Conservation (phyloP, 2,888 invertebrate species). For the Cremastobaeus sp. region DNA sequence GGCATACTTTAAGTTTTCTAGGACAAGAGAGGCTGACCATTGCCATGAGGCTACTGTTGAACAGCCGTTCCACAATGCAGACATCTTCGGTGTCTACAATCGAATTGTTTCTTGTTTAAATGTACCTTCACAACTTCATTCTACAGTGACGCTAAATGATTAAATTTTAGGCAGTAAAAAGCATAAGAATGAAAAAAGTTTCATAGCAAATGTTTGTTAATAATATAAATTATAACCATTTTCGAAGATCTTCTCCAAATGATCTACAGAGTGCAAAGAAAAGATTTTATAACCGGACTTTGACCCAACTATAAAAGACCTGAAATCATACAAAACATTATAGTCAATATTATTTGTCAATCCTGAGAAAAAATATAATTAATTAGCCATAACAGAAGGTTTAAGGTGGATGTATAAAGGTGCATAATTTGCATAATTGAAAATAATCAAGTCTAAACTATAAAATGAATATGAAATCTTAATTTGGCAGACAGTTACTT, state of each 20-base stretch:
- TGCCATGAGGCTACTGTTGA: conserved; percentile 97
- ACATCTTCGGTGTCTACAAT: conserved; percentile 85
- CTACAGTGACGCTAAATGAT: too few species aligned
- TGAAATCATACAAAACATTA: conserved; percentile 72
- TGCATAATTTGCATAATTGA: too few species aligned
- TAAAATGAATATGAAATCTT: too few species aligned
- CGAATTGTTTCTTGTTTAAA: background rate
- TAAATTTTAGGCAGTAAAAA: too few species aligned
- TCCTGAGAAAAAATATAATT: too few species aligned
- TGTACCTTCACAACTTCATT: too few species aligned
- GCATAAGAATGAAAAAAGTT: too few species aligned
- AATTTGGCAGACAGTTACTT: too few species aligned
- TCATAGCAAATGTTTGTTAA: background rate
- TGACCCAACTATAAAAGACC: conserved; percentile 95
- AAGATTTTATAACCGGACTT: conserved; percentile 94
- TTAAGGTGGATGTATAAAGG: too few species aligned
- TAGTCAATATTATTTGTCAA: background rate
- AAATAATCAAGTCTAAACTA: too few species aligned
- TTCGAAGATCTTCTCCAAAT: conserved; percentile 92
- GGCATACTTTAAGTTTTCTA: conserved; percentile 94
- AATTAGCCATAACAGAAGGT: too few species aligned
- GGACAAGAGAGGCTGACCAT: conserved; percentile 95
- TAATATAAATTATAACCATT: conserved; percentile 80
- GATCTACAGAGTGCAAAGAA: conserved; percentile 89
- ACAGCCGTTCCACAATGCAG: conserved; percentile 95